Evolutionary conservation across 1,140 invertebrate species (phyloP).

Genomic region (Drosophila mayri): DNA sequence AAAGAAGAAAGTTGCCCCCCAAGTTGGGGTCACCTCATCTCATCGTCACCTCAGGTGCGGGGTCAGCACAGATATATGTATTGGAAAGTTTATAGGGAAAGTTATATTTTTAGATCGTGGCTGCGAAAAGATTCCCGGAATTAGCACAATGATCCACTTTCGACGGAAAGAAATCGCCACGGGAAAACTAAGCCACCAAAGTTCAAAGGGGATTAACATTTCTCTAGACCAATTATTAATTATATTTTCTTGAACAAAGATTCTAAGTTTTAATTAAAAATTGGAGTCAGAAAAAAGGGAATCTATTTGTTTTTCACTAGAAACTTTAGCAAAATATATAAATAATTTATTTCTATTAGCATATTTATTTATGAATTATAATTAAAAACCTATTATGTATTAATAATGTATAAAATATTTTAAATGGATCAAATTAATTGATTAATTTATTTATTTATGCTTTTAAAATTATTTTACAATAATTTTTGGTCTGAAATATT

Average conservation of each 20-base stretch:
- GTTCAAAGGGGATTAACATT: not conserved
- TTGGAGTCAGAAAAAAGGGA: not conserved
- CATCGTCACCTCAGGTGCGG: slow-evolving; percentile 24
- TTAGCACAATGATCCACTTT: slow-evolving; percentile 47
- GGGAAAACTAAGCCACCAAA: not conserved
- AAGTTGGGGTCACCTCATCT: slow-evolving; percentile 36
- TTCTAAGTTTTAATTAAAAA: too few species aligned
- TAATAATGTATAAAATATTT: too few species aligned
- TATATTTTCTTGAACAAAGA: not conserved
- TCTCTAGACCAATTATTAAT: not conserved
- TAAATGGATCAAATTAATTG: too few species aligned
- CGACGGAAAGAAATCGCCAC: slow-evolving; percentile 27
- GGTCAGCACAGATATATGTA: slow-evolving; percentile 45
- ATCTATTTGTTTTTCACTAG: not conserved
- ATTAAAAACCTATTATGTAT: not conserved
- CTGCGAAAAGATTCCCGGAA: slow-evolving; percentile 26
- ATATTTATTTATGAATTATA: too few species aligned
- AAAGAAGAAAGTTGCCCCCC: slow-evolving; percentile 57
- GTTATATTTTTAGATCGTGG: slow-evolving; percentile 38
- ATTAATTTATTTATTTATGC: too few species aligned
- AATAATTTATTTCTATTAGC: too few species aligned
- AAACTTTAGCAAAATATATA: not conserved
- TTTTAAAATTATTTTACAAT: too few species aligned
- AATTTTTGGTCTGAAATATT: too few species aligned
- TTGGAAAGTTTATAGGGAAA: slow-evolving; percentile 69